Evolutionary conservation across 2,888 invertebrate genomes (phyloP), one percentile per base, ranked within the genome.

Genomic region (Clusia tigrina): DNA sequence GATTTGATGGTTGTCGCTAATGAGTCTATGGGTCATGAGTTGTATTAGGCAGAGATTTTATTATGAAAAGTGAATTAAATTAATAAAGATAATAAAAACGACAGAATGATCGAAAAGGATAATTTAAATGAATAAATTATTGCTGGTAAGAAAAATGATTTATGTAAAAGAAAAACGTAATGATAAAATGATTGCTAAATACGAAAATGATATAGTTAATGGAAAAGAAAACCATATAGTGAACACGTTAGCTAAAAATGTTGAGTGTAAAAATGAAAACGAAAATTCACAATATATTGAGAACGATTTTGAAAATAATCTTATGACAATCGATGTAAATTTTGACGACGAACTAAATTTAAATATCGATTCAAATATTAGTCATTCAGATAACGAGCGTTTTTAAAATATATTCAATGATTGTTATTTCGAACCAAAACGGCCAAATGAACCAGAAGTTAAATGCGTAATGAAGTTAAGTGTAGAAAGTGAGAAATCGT

Each of bases 401-500:
- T 58, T 60, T 1, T 1, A 37, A 2, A 15, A 52, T 5, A 52
- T 60, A 15, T 60, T 52, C 53, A 0, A 18, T 1, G 15, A 58
- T 23, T 52, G 1, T 15, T 63, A 67, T 25, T 1, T 60, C 1
- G 26, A 54, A 1, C 51, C 42, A 12, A 2, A 55, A 2, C 24
- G 32, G 32, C 62, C 63, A 0, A 3, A 10, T 12, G 63, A 63
- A 38, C 57, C 63, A 6, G n/a, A 5, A 9, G n/a, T 58, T 1
- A 62, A 25, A 22, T 58, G 55, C 32, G 57, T 60, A 6, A 65
- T 63, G 15, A 58, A 24, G 37, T 24, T 65, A 18, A 24, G 17
- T 6, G 10, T 67, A 12, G 59, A 67, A 3, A 26, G 62, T 24
- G 18, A 12, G 1, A 66, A 64, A 37, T 60, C 62, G 9, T 64